phyloP scores from a whole-genome alignment of 2,888 invertebrate species.

The Drosophila pseudotakahashii region DNA sequence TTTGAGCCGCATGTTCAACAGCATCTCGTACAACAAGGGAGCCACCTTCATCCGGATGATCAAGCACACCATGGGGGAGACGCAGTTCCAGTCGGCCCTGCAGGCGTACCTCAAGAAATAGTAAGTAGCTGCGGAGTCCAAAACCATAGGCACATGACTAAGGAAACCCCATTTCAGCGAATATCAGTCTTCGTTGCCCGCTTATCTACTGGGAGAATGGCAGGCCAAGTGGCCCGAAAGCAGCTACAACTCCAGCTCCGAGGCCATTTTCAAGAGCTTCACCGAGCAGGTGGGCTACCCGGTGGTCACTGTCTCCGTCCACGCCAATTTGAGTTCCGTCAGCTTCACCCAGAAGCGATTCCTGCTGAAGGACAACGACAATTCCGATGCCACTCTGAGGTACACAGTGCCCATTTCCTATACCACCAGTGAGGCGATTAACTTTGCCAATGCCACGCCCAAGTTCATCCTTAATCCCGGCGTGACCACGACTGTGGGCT shows the following conservation, averaged over 20 bases:
- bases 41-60: constrained; percentile 89
- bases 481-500: background rate
- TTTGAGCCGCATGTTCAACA: constrained; percentile 87
- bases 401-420: constrained; percentile 82
- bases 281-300: constrained; percentile 89
- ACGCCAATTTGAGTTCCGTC: constrained; percentile 47
- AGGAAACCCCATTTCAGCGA: constrained; percentile 41
- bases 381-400: constrained; percentile 48
- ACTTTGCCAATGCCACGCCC: constrained; percentile 70
- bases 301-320: constrained; percentile 85
- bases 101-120: constrained; percentile 85
- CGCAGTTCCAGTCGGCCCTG: constrained; percentile 86
- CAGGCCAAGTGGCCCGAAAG: constrained; percentile 78
- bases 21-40: constrained; percentile 89
- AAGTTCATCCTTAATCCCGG: constrained; percentile 63
- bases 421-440: constrained; percentile 63
- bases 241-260: constrained; percentile 67
- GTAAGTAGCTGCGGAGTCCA: constrained; percentile 59
- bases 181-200: constrained; percentile 84
- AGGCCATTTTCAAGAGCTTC: constrained; percentile 85
- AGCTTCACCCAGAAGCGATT: constrained; percentile 80
- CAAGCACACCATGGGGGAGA: constrained; percentile 86
- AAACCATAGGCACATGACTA: too few relatives aligned
- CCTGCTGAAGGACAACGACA: constrained; percentile 70
- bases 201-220: constrained; percentile 85